Evolutionary conservation across 2,797 vertebrate genomes (phyloP), one percentile per base, ranked within the genome.

Genomic region (Urophycis tenuis): DNA sequence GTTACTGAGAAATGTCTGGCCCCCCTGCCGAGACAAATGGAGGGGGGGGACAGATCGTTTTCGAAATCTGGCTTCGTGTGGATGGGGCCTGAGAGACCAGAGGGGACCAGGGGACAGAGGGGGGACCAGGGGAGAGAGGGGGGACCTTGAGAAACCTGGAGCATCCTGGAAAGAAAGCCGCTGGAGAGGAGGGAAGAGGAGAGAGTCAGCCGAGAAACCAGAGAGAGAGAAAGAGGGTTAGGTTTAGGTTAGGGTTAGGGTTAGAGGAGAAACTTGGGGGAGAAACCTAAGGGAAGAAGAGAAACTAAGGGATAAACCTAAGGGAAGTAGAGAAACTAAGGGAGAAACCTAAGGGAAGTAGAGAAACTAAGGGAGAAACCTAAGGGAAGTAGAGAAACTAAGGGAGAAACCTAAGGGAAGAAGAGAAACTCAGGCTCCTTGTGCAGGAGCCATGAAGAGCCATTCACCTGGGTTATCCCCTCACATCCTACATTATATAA

Each of bases 61-160:
- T n/a, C n/a, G n/a, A n/a, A n/a, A n/a, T n/a, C n/a, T n/a, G n/a
- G n/a, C n/a, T n/a, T n/a, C n/a, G n/a, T n/a, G n/a, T n/a, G n/a
- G n/a, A n/a, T n/a, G n/a, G n/a, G n/a, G n/a, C n/a, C n/a, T n/a
- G n/a, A n/a, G n/a, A n/a, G n/a, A n/a, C n/a, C n/a, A n/a, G n/a
- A n/a, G n/a, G n/a, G n/a, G n/a, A n/a, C n/a, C n/a, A n/a, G n/a
- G n/a, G n/a, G n/a, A n/a, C n/a, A n/a, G n/a, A n/a, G n/a, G n/a
- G n/a, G 69, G 19, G 17, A 29, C 60, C 60, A 29, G 25, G 25
- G 29, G 25, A 67, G 60, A 67, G n/a, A 29, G 25, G 25, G 29
- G 25, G 29, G 60, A 67, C 10, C 60, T n/a, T 4, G 17, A 93
- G 88, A 93, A 91, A 92, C 87, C 80, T 82, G 80, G 30, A 85